Evolutionary conservation across 2,888 invertebrate species (phyloP), one percentile per base, ranked within the genome.

Genomic region (Mesorhabditis sp.): DNA sequence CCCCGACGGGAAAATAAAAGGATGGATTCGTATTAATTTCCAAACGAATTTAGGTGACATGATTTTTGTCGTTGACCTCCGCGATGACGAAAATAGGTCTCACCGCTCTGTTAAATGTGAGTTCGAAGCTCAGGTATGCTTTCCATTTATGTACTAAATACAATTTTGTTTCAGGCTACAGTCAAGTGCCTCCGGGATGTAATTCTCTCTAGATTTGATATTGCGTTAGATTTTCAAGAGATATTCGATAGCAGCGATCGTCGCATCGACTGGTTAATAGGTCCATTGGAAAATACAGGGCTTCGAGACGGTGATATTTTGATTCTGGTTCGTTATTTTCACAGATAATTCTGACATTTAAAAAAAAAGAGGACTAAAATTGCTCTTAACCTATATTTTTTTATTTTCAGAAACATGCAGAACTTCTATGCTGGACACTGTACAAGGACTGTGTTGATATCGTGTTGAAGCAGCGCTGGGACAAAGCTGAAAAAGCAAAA

Each of bases 101-200:
- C 63, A 63, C n/a, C 28, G n/a, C 63, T 63, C 63, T 6, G 63
- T 63, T 13, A 63, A 63, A 63, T 63, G 28, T 63, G 2, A 63
- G 2, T 63, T 63, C n/a, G 5, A 5, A 63, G 63, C 63, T 63
- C 63, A 67, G 67, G 67, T 67, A 15, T 67, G 67, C 28, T 67
- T 67, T 41, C 41, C 50, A 7, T 58, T 67, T 41, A 10, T 67
- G 43, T 66, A 66, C 69, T 61, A 69, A 66, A 66, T 69, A 62
- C 62, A 69, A 66, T 69, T 69, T 70, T 70, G 65, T 62, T 70
- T 70, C 67, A 70, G 70, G 63, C 67, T 43, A 67, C 70, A 70
- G 65, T 70, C 65, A 43, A 70, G 50, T 45, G 65, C 61, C 44
- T 70, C 43, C 15, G 63, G 15, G 44, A 69, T 44, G 63, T 45